A percentile compares a stretch with the other conserved stretches of the same genome.
Conservation (phyloP, 2,113 vertebrate species). For the Nothoprocta pentlandii region DNA sequence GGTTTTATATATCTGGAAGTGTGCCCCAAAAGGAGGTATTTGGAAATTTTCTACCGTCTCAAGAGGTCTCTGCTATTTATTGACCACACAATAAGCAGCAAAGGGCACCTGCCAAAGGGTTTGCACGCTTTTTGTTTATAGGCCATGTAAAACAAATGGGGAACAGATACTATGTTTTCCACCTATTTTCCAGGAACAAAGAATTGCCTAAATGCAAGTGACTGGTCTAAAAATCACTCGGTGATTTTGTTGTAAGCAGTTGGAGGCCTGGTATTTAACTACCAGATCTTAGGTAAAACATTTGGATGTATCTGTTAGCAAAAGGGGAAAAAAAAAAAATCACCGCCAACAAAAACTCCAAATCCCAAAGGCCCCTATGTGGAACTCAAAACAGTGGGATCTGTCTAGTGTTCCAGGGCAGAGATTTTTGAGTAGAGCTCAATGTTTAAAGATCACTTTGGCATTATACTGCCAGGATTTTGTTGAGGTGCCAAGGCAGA, state of each 20-base stretch:
- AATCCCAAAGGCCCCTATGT: rapidly evolving
- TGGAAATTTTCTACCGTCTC: background rate
- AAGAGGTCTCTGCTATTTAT: background rate
- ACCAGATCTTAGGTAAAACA: background rate
- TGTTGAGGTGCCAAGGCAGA: background rate
- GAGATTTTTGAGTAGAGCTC: rapidly evolving
- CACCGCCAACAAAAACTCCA: background rate
- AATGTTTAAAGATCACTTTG: background rate
- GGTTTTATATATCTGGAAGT: no score
- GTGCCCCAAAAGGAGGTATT: background rate
- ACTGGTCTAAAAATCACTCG: rapidly evolving
- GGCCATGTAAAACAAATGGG: background rate
- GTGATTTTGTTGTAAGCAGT: background rate
- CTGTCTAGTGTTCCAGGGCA: rapidly evolving
- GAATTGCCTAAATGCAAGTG: background rate
- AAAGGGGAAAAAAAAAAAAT: background rate
- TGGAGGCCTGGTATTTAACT: background rate
- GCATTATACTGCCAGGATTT: background rate
- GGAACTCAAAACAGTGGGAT: background rate
- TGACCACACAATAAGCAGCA: rapidly evolving
- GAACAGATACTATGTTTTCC: background rate
- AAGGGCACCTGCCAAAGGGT: background rate
- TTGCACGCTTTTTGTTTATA: background rate
- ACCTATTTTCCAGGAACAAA: background rate
- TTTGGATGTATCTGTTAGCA: background rate